Evolutionary conservation across 2,113 vertebrate species (phyloP), one percentile per base, ranked within the genome.

Genomic region (Oryzias curvinotus): DNA sequence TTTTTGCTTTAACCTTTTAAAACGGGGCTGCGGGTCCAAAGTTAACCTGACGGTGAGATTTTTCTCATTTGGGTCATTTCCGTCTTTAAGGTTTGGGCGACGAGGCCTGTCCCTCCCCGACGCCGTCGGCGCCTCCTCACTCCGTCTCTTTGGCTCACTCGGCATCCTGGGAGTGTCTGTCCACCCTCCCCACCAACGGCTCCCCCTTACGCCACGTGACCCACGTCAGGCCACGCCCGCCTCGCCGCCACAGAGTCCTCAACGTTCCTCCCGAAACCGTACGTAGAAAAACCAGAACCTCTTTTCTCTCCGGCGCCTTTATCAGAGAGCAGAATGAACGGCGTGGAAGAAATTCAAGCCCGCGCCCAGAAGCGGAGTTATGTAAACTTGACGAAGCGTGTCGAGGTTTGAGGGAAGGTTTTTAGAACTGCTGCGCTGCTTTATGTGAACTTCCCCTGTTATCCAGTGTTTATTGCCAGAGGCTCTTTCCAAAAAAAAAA

Each of bases 151-250:
- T 92, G 0, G 89, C 91, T 18, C 92, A 89, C 71, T 92, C 93
- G 1, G 93, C 93, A 70, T 96, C 95, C 43, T 94, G 93, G 90
- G 95, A 96, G 81, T 92, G 91, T 50, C 90, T 96, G 8, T 91
- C 93, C 1, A 94, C 94, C 14, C 90, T 96, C 30, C 95, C 95
- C 15, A 96, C 94, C 60, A 94, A 96, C 2, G 94, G 95, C 52
- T 91, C 91, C 18, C 95, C 94, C 17, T 87, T 96, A 62, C 92
- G 88, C 61, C 95, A 96, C 19, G 93, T 93, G 81, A 96, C 95
- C 46, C 92, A 94, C 17, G 90, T 92, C 53, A 87, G 95, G 60
- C 95, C 95, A 1, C 91, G 93, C 18, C 95, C 95, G 0, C 95
- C 94, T 0, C 89, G 94, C 52, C 90, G 87, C 66, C 75, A 93